Base-by-base conservation (phyloP, 1,140 invertebrate genomes). In the Aphelenchoides avenae region DNA sequence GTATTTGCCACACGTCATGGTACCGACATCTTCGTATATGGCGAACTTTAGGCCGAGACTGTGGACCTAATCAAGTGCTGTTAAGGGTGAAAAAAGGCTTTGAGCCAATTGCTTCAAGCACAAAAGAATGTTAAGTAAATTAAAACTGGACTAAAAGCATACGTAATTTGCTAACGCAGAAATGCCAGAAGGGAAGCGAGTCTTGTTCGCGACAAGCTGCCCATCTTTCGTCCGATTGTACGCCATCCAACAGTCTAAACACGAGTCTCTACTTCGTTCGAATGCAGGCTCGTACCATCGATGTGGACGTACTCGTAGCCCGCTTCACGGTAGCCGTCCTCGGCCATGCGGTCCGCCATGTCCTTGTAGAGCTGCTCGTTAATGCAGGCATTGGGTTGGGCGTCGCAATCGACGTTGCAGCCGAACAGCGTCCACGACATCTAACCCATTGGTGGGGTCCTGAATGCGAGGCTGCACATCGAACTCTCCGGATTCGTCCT, bases 21-120 rank as follows among this genome's bases (percentile, higher is more conserved):
- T 91, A 2, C 93, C 93, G 80, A 87, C 94, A 77, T 96, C 91
- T 78, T 93, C 89, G 77, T 97, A 97, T 57, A 96, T 93, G 18
- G 92, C 93, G 74, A 97, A 89, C 78, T 94, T 95, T 2, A 97
- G 79, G 40, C 89, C 90, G 80, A 87, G 88, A 5, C 85, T 84
- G 80, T 97, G 92, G 64, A 96, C 83, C 91, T 94, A n/a, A 57
- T n/a, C n/a, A n/a, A n/a, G n/a, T n/a, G n/a, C n/a, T n/a, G 7
- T 55, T 54, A 13, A 13, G 13, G 13, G 34, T 36, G 18, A 36
- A 36, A 36, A 13, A 36, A 36, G 13, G 13, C 34, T n/a, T n/a
- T n/a, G n/a, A n/a, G n/a, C 18, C 11, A 36, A 18, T 36, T 36
- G 34, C n/a, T n/a, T 36, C 7, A 43, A 26, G 41, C 41, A 43